A percentile compares a stretch with the other conserved stretches of the same genome.
phyloP scores from a whole-genome alignment of 2,797 vertebrate genomes.

The Balearica regulorum region DNA sequence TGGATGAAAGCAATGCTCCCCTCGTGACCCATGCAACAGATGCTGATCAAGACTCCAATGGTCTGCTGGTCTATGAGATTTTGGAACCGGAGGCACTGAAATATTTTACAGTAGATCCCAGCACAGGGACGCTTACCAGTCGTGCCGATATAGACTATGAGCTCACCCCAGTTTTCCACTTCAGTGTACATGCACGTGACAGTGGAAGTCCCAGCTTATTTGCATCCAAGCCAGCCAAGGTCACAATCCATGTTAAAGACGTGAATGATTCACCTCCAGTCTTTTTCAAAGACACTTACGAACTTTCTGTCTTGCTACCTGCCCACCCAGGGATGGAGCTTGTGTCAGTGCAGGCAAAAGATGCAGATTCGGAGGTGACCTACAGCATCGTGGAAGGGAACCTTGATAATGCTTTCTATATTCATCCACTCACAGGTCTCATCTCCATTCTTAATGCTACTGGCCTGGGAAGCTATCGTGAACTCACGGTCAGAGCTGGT shows the following conservation, averaged over 20 bases:
- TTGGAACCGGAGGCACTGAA: slow-evolving; percentile 83
- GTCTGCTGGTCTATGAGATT: slow-evolving; percentile 86
- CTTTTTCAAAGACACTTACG: slow-evolving; percentile 79
- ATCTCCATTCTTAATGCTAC: slow-evolving; percentile 80
- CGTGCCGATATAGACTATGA: slow-evolving; percentile 86
- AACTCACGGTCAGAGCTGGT: slow-evolving; percentile 82
- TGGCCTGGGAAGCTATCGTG: slow-evolving; percentile 70
- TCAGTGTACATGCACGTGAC: slow-evolving; percentile 87
- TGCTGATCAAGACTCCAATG: slow-evolving; percentile 85
- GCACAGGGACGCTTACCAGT: slow-evolving; percentile 86
- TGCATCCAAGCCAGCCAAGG: slow-evolving; percentile 81
- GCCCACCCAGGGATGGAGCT: slow-evolving; percentile 83
- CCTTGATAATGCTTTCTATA: slow-evolving; percentile 75
- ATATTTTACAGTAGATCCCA: slow-evolving; percentile 87
- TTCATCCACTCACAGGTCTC: slow-evolving; percentile 81
- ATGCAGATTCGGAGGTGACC: slow-evolving; percentile 84
- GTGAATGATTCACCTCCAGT: slow-evolving; percentile 90
- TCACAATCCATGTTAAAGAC: slow-evolving; percentile 83
- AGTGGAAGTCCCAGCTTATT: slow-evolving; percentile 84
- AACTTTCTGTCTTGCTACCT: slow-evolving; percentile 78
- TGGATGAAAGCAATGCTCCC: slow-evolving; percentile 83
- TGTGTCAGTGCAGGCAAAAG: slow-evolving; percentile 79
- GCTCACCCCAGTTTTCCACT: slow-evolving; percentile 77
- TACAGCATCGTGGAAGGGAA: slow-evolving; percentile 87
- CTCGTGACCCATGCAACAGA: slow-evolving; percentile 88